phyloP scores from a whole-genome alignment of 2,888 invertebrate genomes.

The Dryomyza anilis region DNA sequence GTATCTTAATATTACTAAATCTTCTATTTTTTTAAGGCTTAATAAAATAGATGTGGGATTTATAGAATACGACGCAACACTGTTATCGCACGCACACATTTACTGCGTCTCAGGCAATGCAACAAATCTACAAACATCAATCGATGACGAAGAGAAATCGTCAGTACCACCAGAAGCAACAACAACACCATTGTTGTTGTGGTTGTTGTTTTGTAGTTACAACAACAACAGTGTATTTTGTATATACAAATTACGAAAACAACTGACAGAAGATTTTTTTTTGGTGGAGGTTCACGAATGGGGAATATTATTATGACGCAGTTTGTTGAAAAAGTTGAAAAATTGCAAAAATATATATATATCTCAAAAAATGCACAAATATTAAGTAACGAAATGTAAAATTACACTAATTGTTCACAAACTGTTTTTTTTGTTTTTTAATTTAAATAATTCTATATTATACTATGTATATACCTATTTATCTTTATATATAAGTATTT shows the following conservation, averaged over 20 bases:
- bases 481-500: too few species aligned
- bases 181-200: background rate
- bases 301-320: slow-evolving; percentile 25
- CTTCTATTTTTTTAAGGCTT: too few species aligned
- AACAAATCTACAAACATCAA: slow-evolving; percentile 10
- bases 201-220: background rate
- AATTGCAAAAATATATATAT: slow-evolving; percentile 2
- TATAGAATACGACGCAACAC: background rate
- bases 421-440: too few species aligned
- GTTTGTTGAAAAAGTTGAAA: slow-evolving; percentile 11
- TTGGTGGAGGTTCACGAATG: background rate
- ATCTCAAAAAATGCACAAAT: background rate
- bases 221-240: slow-evolving; percentile 12
- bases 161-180: background rate
- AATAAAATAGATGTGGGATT: too few species aligned
- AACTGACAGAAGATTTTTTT: slow-evolving; percentile 10
- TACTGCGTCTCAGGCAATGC: background rate
- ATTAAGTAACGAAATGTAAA: too few species aligned
- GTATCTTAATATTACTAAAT: too few species aligned
- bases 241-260: slow-evolving; percentile 22
- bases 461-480: too few species aligned
- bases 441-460: too few species aligned
- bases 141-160: slow-evolving; percentile 25
- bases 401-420: too few species aligned
- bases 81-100: background rate